These are phyloP conservation scores for Acyrthosiphon pisum DNA, from an alignment of 1,140 invertebrate genomes.

Conservation along the genomic window DNA sequence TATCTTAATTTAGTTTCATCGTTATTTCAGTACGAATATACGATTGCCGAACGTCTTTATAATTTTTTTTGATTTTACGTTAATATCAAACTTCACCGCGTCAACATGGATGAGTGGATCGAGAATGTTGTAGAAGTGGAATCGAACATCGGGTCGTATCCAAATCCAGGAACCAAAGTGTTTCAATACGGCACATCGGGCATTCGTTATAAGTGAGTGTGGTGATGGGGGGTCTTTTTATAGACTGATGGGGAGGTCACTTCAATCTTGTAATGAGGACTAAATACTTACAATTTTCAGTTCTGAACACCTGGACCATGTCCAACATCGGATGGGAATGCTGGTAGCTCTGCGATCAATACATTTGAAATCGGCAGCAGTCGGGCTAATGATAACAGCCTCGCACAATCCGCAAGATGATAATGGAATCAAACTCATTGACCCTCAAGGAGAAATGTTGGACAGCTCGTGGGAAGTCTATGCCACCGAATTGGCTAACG, in stretches of 20 bases:
- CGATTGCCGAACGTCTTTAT: neutral
- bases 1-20: neutral
- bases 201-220: conserved; percentile 71
- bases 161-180: conserved; percentile 61
- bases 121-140: neutral
- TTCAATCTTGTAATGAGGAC: too few relatives aligned
- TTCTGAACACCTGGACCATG: conserved; percentile 81
- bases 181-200: conserved; percentile 77
- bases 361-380: conserved; percentile 74
- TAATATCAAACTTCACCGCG: neutral
- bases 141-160: conserved; percentile 60
- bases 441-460: conserved; percentile 96
- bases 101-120: conserved; percentile 26
- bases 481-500: conserved; percentile 85
- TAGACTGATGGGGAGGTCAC: neutral
- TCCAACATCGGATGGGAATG: conserved; percentile 91
- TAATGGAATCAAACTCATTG: conserved; percentile 97
- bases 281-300: conserved; percentile 68
- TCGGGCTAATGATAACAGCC: conserved; percentile 98
- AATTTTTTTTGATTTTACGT: neutral
- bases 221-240: too few relatives aligned
- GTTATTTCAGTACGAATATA: neutral
- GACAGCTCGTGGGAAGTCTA: conserved; percentile 88
- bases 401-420: conserved; percentile 97
- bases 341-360: conserved; percentile 87